Base-by-base conservation (phyloP, 2,797 vertebrate genomes). In the Enteromius argenteus region DNA sequence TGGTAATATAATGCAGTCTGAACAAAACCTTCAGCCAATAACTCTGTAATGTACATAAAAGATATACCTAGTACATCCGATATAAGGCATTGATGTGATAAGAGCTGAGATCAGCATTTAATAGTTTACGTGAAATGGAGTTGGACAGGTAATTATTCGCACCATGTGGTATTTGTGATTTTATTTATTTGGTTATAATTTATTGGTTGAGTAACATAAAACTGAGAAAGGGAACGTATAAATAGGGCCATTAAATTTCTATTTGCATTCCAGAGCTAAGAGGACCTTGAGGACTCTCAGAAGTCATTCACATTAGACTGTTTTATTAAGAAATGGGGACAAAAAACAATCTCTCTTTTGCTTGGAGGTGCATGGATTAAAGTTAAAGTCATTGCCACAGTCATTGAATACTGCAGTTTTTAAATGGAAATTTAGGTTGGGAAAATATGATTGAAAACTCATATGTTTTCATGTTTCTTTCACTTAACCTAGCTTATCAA, bases 201-300 rank as follows among this genome's bases (percentile, higher is more conserved):
- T 39, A 68, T 49, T 49, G 49, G 39, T 62, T 73, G 68, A 46
- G 42, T 49, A 62, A 30, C 14, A 56, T 60, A 21, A 62, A 79
- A 64, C 21, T 56, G 44, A 53, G 35, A 72, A 67, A 77, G 21
- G 23, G 42, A 56, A n/a, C 19, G 37, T 53, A 53, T 76, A 75
- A 79, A 74, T 2, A 15, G 42, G 35, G 76, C n/a, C 84, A 53
- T 53, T 62, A 44, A 19, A 32, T 58, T 74, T 72, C 0, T 66
- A 73, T 85, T 56, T 6, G 68, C 71, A 84, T 87, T 44, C 8
- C 30, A 30, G 39, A 79, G 15, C 56, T 73, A 76, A 67, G 53
- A 58, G 23, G 37, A 60, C 44, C 37, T 80, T 68, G 60, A 83
- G 71, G 66, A 75, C 53, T 46, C 37, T 68, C 37, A 75, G 27